Conservation (phyloP, 1,140 invertebrate genomes). For the Eumaeus atala region DNA sequence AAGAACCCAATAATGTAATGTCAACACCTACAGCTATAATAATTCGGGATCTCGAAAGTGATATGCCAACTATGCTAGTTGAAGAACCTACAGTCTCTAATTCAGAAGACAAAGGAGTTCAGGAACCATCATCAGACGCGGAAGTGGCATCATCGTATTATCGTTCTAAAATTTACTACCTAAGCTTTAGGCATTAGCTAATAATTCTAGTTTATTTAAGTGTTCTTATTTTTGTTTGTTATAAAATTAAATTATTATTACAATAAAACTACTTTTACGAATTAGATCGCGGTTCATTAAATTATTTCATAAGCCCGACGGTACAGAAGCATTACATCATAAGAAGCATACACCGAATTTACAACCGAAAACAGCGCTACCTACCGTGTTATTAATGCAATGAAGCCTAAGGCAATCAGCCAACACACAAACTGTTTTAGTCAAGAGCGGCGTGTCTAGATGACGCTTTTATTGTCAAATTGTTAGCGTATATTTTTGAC, state of each 20-base stretch:
- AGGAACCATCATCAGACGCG: constrained; percentile 37
- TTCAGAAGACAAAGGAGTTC: neutral
- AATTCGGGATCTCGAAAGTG: constrained; percentile 18
- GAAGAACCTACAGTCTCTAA: constrained; percentile 15
- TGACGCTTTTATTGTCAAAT: too few species aligned
- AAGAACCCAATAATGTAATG: constrained; percentile 29
- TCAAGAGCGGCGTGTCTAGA: too few species aligned
- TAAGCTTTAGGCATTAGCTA: constrained; percentile 21
- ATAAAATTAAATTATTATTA: constrained; percentile 11
- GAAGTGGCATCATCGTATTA: constrained; percentile 60
- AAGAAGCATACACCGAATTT: too few species aligned
- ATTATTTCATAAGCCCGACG: too few species aligned
- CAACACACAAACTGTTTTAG: too few species aligned
- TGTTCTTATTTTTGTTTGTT: constrained; percentile 2
- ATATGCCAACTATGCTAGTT: constrained; percentile 17
- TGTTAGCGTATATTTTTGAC: too few species aligned
- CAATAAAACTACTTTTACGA: too few species aligned
- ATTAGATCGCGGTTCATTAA: too few species aligned
- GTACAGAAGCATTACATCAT: too few species aligned
- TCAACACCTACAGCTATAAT: constrained; percentile 26
- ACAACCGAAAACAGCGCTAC: too few species aligned
- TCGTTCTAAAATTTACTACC: constrained; percentile 53
- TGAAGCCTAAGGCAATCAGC: too few species aligned
- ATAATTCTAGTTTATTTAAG: constrained; percentile 15
- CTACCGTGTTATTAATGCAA: too few species aligned